These are phyloP conservation scores for Reticulitermes speratus DNA, from an alignment of 1,140 invertebrate genomes.

Conservation along the genomic window DNA sequence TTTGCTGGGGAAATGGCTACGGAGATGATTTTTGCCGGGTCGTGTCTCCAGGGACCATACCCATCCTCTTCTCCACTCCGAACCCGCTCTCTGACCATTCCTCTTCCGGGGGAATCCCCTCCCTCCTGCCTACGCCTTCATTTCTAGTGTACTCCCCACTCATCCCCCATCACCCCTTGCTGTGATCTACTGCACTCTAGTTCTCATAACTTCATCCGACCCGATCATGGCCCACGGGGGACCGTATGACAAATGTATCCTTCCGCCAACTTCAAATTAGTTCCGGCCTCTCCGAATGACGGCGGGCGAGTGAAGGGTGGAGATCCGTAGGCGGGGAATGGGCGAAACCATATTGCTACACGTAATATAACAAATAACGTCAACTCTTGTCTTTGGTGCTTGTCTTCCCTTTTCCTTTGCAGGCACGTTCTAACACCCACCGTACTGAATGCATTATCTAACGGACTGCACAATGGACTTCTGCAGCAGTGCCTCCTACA, in stretches of 20 bases:
- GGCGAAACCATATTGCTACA: constrained; percentile 43
- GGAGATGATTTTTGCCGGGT: constrained; percentile 47
- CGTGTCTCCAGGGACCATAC: constrained; percentile 39
- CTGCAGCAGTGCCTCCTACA: too few species aligned
- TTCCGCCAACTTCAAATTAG: constrained; percentile 46
- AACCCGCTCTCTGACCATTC: constrained; percentile 32
- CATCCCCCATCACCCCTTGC: constrained; percentile 14
- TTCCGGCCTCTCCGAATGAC: constrained; percentile 41
- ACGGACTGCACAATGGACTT: not conserved
- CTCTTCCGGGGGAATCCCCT: constrained; percentile 26
- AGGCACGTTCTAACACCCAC: constrained; percentile 19
- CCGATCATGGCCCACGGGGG: constrained; percentile 50
- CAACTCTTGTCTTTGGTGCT: constrained; percentile 37
- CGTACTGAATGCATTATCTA: not conserved
- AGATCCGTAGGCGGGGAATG: constrained; percentile 2
- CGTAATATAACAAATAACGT: constrained; percentile 47
- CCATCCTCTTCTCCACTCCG: constrained; percentile 30
- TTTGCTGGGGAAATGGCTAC: constrained; percentile 37
- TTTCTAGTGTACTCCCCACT: not conserved
- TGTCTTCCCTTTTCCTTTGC: constrained; percentile 4
- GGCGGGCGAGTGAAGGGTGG: constrained; percentile 30
- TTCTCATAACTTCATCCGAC: constrained; percentile 52
- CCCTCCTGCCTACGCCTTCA: constrained; percentile 17
- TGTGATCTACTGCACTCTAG: constrained; percentile 45
- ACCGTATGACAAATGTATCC: constrained; percentile 52